phyloP scores from a whole-genome alignment of 2,888 invertebrate species.

The Tetramorium bicarinatum region DNA sequence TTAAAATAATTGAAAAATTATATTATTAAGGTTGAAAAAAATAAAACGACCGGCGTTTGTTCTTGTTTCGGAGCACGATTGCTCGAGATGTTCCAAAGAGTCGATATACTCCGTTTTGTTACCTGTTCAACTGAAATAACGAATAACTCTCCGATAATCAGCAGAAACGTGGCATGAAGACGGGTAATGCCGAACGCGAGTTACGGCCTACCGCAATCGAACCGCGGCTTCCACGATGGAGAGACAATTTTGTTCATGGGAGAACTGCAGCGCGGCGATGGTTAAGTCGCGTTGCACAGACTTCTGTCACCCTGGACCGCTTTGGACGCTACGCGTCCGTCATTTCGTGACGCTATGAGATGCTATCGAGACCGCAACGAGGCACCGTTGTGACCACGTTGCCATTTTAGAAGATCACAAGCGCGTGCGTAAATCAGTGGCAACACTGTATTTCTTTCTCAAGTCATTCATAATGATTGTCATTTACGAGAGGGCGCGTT shows the following conservation, averaged over 20 bases:
- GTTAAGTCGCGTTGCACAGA: not conserved
- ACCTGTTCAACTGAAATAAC: not conserved
- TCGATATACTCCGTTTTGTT: not conserved
- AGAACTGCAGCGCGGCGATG: not conserved
- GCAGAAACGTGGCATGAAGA: not conserved
- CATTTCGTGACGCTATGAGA: not conserved
- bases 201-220: not conserved
- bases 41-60: not conserved
- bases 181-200: not conserved
- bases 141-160: not conserved
- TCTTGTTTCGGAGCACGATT: not conserved
- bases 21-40: not conserved
- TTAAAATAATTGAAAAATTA: not conserved
- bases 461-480: not conserved
- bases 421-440: constrained; percentile 39
- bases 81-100: not conserved
- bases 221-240: not conserved
- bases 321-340: constrained; percentile 4
- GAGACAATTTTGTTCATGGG: not conserved
- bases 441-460: constrained; percentile 20
- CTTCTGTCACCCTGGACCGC: not conserved
- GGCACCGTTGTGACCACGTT: constrained; percentile 8
- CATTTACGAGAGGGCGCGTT: not conserved
- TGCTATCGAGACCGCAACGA: not conserved
- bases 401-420: constrained; percentile 7